Evolutionary conservation across 2,888 invertebrate species (phyloP), one percentile per base, ranked within the genome.

Genomic region (Agrilus biguttatus): DNA sequence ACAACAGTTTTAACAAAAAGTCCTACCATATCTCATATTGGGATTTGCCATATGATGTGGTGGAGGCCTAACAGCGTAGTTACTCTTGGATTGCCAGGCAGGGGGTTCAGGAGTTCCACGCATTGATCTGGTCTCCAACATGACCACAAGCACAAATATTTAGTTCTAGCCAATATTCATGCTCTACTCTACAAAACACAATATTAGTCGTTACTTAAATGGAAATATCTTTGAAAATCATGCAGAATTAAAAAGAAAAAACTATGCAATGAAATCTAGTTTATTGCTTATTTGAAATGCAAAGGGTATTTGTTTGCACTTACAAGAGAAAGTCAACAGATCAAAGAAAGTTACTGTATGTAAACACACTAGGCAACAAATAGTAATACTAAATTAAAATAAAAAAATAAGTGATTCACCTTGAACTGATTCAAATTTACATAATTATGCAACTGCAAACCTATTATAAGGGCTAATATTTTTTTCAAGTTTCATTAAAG

Each of bases 81-180:
- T 64, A 59, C 58, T 62, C 72, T 67, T 76, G 71, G 67, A 68
- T 73, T 70, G 74, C 76, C 77, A 75, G 72, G 74, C 73, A 69
- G 70, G 61, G 51, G 55, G 60, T 58, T 79, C 80, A 61, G 73
- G 72, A 71, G 78, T 78, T 73, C 78, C 77, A 68, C 80, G 79
- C 68, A 75, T 73, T 62, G 80, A 80, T 72, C 80, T 75, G 73
- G 77, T 76, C 69, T 77, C 77, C 75, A 77, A 75, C 78, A 78
- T 78, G 75, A 72, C 76, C 73, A 71, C 69, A 59, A 59, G 47
- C 49, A 49, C 49, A 47, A 45, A 44, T 52, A 45, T 50, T 54
- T 54, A 53, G 55, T 54, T 53, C 52, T 55, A 55, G 53, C 52
- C 49, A 50, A 56, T 53, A 56, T 53, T 54, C 55, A 58, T 55